phyloP scores from a whole-genome alignment of 2,888 invertebrate genomes.

The Euzetes globulus region DNA sequence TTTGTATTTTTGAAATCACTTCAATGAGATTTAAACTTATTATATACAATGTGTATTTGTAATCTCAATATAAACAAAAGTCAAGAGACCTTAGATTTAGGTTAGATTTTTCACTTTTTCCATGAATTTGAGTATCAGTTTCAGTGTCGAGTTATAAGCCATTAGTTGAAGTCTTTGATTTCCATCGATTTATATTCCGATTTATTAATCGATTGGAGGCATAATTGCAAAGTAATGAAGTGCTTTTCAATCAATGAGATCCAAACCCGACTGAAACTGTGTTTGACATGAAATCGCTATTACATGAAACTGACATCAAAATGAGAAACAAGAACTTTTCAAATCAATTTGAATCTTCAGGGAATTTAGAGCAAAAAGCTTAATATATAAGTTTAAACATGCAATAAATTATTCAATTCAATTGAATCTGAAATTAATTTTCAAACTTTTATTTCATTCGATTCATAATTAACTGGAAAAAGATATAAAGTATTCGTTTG shows the following conservation, averaged over 20 bases:
- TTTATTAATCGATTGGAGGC: background rate
- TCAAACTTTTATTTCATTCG: background rate
- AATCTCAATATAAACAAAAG: no score
- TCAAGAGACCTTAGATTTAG: no score
- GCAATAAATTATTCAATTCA: background rate
- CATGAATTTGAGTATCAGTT: no score
- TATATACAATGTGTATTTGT: no score
- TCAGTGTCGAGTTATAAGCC: background rate
- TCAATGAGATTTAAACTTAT: no score
- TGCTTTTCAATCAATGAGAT: background rate
- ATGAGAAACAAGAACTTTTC: background rate
- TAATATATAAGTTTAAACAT: background rate
- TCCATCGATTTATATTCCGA: no score
- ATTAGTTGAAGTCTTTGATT: no score
- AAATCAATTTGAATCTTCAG: background rate
- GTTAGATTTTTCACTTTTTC: no score
- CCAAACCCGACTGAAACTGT: background rate
- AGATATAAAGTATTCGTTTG: no score
- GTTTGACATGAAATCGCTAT: conserved; percentile 18
- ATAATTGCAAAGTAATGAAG: background rate
- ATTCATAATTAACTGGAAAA: no score
- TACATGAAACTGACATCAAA: conserved; percentile 11
- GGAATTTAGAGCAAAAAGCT: background rate
- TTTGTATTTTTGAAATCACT: no score
- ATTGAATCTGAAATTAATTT: background rate